Evolutionary conservation across 2,113 vertebrate genomes (phyloP), one percentile per base, ranked within the genome.

Genomic region (Microcebus murinus): DNA sequence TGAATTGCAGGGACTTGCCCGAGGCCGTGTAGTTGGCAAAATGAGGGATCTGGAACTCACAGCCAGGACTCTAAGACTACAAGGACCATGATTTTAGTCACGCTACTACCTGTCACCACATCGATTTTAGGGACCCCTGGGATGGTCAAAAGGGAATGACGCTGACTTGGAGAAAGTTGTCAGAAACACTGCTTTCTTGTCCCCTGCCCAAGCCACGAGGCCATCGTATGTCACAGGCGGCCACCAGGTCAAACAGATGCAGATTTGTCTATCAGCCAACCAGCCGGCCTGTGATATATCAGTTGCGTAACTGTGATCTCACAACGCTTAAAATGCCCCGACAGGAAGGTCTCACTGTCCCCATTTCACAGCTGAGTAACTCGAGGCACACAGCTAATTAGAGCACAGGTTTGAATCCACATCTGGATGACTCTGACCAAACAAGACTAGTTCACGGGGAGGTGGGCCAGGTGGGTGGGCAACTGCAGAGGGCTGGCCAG

Each of bases 401-500:
- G 2, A 86, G 8, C 31, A 93, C 31, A 81, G 12, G 14, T 67
- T 36, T 31, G 11, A 76, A 70, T 2, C 6, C 52, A 70, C 23
- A 11, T 73, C 52, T 55, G 18, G 29, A 12, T 76, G 67, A 12
- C 34, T 89, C 23, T 29, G 15, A 80, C 57, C 82, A 55, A 92
- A 55, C 57, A 87, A 74, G 71, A 76, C 27, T 10, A 6, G 27
- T 8, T 6, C 2, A 6, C 6, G 31, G 52, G 21, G 90, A 76
- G 29, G 36, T 18, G 0, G 0, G 13, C 10, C n/a, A 17, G 59
- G 14, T 7, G 8, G 3, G 25, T 5, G 7, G n/a, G 14, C 31
- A 9, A 21, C 9, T 42, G 8, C 8, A 76, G 17, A 61, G 31
- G 3, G 48, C 39, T 29, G 8, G 36, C 45, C 21, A 34, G 59